These are phyloP conservation scores for Porites australiensis DNA, from an alignment of 64 coral and sea anemone genomes.

Conservation along the genomic window DNA sequence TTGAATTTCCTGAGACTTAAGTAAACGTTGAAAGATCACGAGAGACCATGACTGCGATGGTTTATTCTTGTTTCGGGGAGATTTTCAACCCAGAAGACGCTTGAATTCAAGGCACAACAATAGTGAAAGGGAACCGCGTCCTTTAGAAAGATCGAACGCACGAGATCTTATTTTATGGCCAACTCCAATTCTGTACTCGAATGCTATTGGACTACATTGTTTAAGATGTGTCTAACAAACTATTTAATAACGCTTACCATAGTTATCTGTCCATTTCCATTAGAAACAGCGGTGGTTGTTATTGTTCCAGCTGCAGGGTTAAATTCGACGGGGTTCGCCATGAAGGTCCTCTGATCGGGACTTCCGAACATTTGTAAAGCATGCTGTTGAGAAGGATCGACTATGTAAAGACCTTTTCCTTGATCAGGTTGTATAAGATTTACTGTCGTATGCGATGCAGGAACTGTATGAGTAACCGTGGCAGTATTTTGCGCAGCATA, in stretches of 20 bases:
- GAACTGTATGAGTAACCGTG: conserved; percentile 87
- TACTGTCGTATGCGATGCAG: conserved; percentile 90
- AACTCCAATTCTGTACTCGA: conserved; percentile 43
- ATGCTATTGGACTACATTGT: conserved; percentile 42
- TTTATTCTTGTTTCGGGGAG: not conserved
- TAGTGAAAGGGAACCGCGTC: not conserved
- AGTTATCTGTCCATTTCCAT: conserved; percentile 95
- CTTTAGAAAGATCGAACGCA: conserved; percentile 51
- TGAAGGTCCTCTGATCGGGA: conserved; percentile 92
- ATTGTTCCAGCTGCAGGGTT: conserved; percentile 87
- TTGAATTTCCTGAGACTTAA: conserved; percentile 82
- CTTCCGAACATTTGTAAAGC: conserved; percentile 95
- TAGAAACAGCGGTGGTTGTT: conserved; percentile 87
- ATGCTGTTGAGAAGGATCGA: conserved; percentile 96
- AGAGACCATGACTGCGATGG: not conserved
- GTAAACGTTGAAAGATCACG: conserved; percentile 14
- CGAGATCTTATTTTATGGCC: conserved; percentile 4
- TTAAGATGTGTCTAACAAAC: not conserved
- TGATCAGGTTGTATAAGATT: conserved; percentile 97
- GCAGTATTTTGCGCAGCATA: conserved; percentile 89
- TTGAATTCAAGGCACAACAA: conserved; percentile 10
- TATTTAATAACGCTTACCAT: conserved; percentile 81
- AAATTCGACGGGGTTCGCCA: conserved; percentile 93
- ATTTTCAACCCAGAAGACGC: not conserved
- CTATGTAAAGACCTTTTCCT: conserved; percentile 96